Evolutionary conservation across 2,797 vertebrate species (phyloP), one percentile per base, ranked within the genome.

Genomic region (Sternotherus odoratus): DNA sequence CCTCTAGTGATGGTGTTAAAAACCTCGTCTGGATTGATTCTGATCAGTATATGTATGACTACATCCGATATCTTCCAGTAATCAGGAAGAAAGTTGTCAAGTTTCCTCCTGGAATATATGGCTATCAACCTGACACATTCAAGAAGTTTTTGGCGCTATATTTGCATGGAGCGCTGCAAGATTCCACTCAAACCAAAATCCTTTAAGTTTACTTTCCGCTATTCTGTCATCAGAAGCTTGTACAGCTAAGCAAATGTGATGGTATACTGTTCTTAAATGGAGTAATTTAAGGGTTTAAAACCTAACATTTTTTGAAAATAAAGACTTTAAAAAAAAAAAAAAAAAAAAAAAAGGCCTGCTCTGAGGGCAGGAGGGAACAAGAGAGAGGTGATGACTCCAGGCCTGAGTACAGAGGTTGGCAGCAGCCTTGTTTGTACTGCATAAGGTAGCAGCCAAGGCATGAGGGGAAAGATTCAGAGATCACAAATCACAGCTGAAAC

Each of bases 121-220:
- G 98, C 97, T 99, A 99, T 97, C 98, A 98, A 90, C 98, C 99
- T 50, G 98, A 99, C 94, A 98, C 98, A 6, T 99, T 99, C 98
- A 98, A 94, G 96, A 99, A 99, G 98, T 99, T 99, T 97, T 97
- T 99, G 98, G 98, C 99, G 19, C 97, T 99, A 88, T 99, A 99
- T 97, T 97, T 99, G 79, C 98, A 99, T 0, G 99, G 99, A 94
- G 98, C 98, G 28, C 96, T 97, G 30, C 99, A 98, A 99, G 93
- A 78, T 80, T 94, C 92, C 92, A 92, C 83, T 93, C 78, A 54
- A 81, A 93, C 88, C 77, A 88, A 94, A 95, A 92, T 79, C 88
- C 89, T 88, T 92, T 85, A 86, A 92, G 81, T 89, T 83, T 86
- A 94, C 88, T 63, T 85, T 81, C 87, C 79, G 77, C 57, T 86